These are phyloP conservation scores for Acrobasis repandana DNA, from an alignment of 2,888 invertebrate species.

Conservation along the genomic window DNA sequence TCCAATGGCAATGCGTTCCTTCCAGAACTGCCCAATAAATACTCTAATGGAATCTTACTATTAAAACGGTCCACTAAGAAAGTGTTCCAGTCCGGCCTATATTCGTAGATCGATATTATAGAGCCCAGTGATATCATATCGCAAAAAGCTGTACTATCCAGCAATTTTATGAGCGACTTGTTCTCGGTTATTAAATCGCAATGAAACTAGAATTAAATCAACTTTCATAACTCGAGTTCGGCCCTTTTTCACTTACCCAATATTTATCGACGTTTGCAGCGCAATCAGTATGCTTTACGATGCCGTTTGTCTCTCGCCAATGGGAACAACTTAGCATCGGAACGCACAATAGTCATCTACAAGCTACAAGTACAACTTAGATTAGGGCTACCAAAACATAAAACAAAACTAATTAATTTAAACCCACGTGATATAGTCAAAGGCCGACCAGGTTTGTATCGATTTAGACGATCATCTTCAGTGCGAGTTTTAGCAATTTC, in stretches of 20 bases:
- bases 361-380: slow-evolving; percentile 6
- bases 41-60: neutral
- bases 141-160: slow-evolving; percentile 6
- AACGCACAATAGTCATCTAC: slow-evolving; percentile 30
- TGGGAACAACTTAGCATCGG: slow-evolving; percentile 41
- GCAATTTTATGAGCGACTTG: slow-evolving; percentile 13
- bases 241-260: slow-evolving; percentile 43
- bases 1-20: too few species aligned
- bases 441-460: too few species aligned
- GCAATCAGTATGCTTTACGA: slow-evolving; percentile 50
- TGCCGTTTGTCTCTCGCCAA: slow-evolving; percentile 45
- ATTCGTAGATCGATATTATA: slow-evolving; percentile 2
- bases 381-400: slow-evolving; percentile 17
- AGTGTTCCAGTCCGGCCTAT: neutral
- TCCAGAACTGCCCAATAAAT: neutral
- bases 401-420: too few species aligned
- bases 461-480: too few species aligned
- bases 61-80: neutral
- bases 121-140: slow-evolving; percentile 1
- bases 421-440: too few species aligned
- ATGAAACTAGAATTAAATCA: slow-evolving; percentile 30
- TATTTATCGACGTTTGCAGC: slow-evolving; percentile 56
- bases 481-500: too few species aligned
- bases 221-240: slow-evolving; percentile 34
- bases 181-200: slow-evolving; percentile 19